Base-by-base conservation (phyloP, 2,888 invertebrate genomes). In the Dasypogon diadema region DNA sequence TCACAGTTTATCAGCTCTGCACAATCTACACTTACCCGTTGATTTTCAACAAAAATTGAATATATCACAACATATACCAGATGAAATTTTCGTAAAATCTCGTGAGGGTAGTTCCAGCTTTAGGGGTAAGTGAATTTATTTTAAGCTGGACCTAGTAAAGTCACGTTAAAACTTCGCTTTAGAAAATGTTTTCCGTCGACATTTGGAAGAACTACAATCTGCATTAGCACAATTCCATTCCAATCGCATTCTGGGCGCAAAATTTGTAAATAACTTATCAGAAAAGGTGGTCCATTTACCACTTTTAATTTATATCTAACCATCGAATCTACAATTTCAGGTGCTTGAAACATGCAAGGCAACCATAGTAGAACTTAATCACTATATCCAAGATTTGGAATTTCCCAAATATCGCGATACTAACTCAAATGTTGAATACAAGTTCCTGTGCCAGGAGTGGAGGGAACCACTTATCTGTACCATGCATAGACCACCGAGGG, bases 391-490 rank as follows among this genome's bases (percentile, higher is more conserved):
- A 18, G 14, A 24, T 24, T 56, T 77, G 55, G 73, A 76, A 5
- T 77, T 60, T 42, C 63, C 72, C 24, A 72, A 75, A 51, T 78
- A 55, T 42, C 76, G 63, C 2, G 78, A 78, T 55, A 78, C 78
- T 37, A 78, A 73, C 51, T 60, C 76, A 2, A 42, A 18, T 42
- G 51, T 76, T 2, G 78, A 78, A 58, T 78, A 74, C n/a, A 58
- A 58, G 30, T 78, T 75, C 58, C 58, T 78, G 30, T 68, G 76
- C 30, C 30, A 78, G 18, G 22, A 16, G n/a, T 37, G 14, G 2
- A 5, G 24, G 4, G 24, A 68, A 54, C n/a, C 30, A 8, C 26
- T 22, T 10, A 54, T 34, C 1, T 73, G 73, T 16, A 12, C 2
- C 14, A 46, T 75, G 5, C 75, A 75, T 42, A 12, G n/a, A 24